Evolutionary conservation across 2,888 invertebrate species (phyloP).

Genomic region (Galerucella pusilla): DNA sequence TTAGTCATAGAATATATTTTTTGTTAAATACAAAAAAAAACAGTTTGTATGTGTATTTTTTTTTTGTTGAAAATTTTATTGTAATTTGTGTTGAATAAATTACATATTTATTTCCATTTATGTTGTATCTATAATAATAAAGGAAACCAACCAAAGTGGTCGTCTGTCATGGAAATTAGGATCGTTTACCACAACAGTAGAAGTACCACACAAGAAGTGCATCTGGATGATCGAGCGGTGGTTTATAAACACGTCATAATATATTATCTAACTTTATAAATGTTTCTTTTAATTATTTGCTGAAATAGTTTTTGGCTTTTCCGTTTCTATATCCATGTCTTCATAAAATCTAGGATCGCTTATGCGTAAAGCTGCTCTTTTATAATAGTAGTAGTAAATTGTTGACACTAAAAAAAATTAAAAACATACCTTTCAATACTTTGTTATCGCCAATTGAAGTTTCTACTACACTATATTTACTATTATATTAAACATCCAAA

Average conservation of each 20-base stretch:
- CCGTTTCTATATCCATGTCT: conserved; percentile 79
- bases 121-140: conserved; percentile 46
- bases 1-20: conserved; percentile 53
- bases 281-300: background rate
- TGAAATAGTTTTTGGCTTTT: conserved; percentile 37
- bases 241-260: too few species aligned
- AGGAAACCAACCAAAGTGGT: too few species aligned
- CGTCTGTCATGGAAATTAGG: too few species aligned
- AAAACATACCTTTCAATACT: background rate
- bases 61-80: conserved; percentile 53
- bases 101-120: conserved; percentile 50
- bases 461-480: too few species aligned
- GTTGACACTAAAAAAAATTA: conserved; percentile 73
- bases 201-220: background rate
- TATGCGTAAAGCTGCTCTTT: conserved; percentile 86
- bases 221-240: background rate
- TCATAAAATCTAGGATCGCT: conserved; percentile 92
- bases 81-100: conserved; percentile 50
- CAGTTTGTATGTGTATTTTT: conserved; percentile 52
- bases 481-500: too few species aligned
- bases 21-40: conserved; percentile 47
- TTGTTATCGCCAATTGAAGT: too few species aligned
- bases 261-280: background rate
- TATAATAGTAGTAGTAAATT: conserved; percentile 91
- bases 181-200: too few species aligned